These are phyloP conservation scores for Phylloscopus collybita DNA, from an alignment of 2,797 vertebrate species.

Conservation along the genomic window DNA sequence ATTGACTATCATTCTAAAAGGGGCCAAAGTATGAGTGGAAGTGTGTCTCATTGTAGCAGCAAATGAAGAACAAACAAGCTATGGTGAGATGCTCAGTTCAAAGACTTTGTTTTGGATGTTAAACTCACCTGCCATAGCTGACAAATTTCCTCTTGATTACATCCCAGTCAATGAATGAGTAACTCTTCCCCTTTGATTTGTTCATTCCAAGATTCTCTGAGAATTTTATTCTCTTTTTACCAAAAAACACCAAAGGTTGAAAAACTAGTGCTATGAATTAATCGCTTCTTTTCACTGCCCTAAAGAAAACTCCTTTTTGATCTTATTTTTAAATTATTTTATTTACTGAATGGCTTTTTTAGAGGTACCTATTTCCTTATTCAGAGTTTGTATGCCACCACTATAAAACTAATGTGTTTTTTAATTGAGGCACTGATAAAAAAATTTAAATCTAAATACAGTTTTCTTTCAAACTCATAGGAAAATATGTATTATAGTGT, in stretches of 20 bases:
- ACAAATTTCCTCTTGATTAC: not conserved
- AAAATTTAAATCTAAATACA: not conserved
- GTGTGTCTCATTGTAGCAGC: not conserved
- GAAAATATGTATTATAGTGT: not conserved
- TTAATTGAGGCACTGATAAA: not conserved
- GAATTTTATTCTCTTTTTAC: not conserved
- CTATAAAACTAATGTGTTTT: not conserved
- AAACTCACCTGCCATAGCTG: not conserved
- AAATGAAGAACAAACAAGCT: not conserved
- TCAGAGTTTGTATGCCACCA: not conserved
- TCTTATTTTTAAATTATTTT: not conserved
- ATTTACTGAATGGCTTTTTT: not conserved
- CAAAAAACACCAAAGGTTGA: not conserved
- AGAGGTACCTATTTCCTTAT: not conserved
- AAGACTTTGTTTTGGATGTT: not conserved
- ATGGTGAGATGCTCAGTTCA: not conserved
- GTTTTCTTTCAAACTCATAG: not conserved
- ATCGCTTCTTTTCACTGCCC: not conserved
- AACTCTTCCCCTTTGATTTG: not conserved
- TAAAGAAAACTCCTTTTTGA: rapidly evolving
- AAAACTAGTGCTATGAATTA: not conserved
- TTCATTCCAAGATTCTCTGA: not conserved
- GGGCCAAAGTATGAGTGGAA: not conserved
- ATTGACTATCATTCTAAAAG: not conserved
- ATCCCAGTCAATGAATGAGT: not conserved